These are phyloP conservation scores for Eupithecia pulchellata DNA, from an alignment of 2,888 invertebrate genomes.

Conservation along the genomic window DNA sequence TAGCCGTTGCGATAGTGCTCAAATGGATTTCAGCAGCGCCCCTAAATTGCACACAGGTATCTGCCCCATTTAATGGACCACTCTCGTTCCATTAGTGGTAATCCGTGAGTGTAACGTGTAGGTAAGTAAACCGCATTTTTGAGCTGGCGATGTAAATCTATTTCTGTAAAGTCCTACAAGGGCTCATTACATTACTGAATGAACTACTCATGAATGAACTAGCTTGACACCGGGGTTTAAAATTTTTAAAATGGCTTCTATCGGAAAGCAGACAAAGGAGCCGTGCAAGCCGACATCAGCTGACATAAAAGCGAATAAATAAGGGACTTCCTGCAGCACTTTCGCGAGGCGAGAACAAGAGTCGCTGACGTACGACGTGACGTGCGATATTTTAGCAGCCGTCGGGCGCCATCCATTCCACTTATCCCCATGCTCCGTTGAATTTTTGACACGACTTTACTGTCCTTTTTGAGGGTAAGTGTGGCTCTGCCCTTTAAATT, in stretches of 20 bases:
- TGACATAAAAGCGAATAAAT: constrained; percentile 82
- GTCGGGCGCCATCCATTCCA: constrained; percentile 81
- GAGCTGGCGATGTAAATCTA: neutral
- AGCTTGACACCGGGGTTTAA: neutral
- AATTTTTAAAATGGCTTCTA: constrained; percentile 50
- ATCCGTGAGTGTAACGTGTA: constrained; percentile 5
- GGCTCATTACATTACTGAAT: neutral
- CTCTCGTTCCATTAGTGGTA: constrained; percentile 59
- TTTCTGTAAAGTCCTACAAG: neutral
- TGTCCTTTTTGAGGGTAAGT: constrained; percentile 79
- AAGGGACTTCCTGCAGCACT: constrained; percentile 81
- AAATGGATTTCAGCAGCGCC: constrained; percentile 66
- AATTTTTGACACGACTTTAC: constrained; percentile 82
- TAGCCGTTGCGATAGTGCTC: constrained; percentile 60
- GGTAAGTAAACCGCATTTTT: constrained; percentile 4
- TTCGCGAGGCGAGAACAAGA: constrained; percentile 72
- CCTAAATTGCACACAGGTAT: constrained; percentile 54
- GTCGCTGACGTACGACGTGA: constrained; percentile 84
- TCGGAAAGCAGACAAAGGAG: constrained; percentile 74
- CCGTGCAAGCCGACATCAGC: constrained; percentile 57
- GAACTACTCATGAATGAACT: neutral
- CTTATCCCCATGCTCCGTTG: constrained; percentile 81
- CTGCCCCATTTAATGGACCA: constrained; percentile 60
- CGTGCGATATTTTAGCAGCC: constrained; percentile 82
- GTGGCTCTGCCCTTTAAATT: constrained; percentile 76